Base-by-base conservation (phyloP, 2,113 vertebrate genomes). In the Hyperoodon ampullatus region DNA sequence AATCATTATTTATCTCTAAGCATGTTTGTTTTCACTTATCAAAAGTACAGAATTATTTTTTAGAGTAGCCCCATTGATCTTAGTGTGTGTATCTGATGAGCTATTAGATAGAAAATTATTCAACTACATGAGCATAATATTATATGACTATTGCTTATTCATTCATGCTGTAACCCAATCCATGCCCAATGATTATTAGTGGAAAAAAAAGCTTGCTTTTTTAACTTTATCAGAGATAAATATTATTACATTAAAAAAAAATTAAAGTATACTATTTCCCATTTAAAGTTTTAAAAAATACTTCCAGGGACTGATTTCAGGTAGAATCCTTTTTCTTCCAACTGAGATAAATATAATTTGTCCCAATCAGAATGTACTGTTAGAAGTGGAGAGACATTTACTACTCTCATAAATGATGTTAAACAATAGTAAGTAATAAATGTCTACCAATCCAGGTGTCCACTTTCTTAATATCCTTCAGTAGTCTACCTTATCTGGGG, bases 91-190 rank as follows among this genome's bases (percentile, higher is more conserved):
- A 75, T 90, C 39, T 88, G 7, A 88, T 74, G 7, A 93, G 6
- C 1, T 77, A 26, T 90, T 94, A 63, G 2, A 6, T 85, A 58
- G 28, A 61, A 89, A 91, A 95, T 90, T 72, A 42, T 53, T 72
- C 14, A 83, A 74, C 24, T 78, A 83, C 10, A 42, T 53, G 19
- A 71, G 1, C 11, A 60, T 55, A 44, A 12, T 39, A 53, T 50
- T 85, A 18, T 14, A 44, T n/a, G 5, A 89, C 2, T 35, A 4
- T 26, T 78, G 6, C 4, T 71, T 66, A 60, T 35, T 61, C 8
- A 68, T 50, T 24, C 1, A 33, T 33, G 6, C 2, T 39, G 1
- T 90, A 90, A 18, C 0, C 3, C 9, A 77, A 15, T 26, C 7
- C 5, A 58, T 33, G 2, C 1, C 5, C 23, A n/a, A 0, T 58